Evolutionary conservation across 2,797 vertebrate species (phyloP).

Genomic region (Labeo calbasu): DNA sequence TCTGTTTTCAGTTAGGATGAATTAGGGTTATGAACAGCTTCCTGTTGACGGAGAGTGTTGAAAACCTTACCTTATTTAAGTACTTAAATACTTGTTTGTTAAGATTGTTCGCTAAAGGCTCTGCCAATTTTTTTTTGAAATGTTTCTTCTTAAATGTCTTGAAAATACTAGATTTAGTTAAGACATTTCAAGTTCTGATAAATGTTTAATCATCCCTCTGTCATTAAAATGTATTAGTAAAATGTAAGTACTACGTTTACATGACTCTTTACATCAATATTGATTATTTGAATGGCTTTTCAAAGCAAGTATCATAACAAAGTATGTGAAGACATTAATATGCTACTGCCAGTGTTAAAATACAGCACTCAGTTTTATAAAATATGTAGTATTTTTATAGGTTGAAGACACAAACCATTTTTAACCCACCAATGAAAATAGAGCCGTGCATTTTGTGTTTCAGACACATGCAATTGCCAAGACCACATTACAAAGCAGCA

Average conservation of each 20-base stretch:
- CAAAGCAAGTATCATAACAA: constrained; percentile 2
- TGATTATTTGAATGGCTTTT: constrained; percentile 2
- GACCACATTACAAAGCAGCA: constrained; percentile 20
- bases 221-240: neutral
- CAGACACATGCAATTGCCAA: constrained; percentile 1
- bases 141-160: neutral
- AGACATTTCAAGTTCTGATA: neutral
- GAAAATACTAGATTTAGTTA: neutral
- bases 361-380: neutral
- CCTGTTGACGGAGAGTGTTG: neutral
- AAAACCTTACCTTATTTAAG: neutral
- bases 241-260: neutral
- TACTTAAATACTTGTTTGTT: neutral
- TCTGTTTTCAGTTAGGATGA: constrained; percentile 61
- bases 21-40: constrained; percentile 6
- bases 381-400: neutral
- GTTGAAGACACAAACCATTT: neutral
- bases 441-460: neutral
- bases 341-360: neutral
- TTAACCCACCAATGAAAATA: neutral
- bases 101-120: neutral
- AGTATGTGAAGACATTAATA: constrained; percentile 6
- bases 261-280: constrained; percentile 14
- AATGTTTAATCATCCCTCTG: constrained; percentile 11
- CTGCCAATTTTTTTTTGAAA: neutral